These are phyloP conservation scores for Cyanoderma ruficeps DNA, from an alignment of 2,113 vertebrate species.

Conservation along the genomic window DNA sequence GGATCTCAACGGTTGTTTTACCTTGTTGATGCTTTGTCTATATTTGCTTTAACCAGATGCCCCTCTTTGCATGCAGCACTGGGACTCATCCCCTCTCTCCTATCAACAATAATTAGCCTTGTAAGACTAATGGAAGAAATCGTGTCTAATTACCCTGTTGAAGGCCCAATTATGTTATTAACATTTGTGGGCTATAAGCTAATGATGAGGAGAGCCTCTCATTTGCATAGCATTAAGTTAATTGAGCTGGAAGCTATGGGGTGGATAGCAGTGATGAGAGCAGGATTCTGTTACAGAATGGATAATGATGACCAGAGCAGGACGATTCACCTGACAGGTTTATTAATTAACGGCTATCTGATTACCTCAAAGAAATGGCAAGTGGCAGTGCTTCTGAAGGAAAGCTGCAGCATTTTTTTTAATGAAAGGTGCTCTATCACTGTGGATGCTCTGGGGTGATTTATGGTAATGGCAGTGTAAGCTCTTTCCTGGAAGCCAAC, in stretches of 20 bases:
- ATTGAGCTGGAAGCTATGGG: slow-evolving; percentile 84
- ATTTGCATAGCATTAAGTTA: slow-evolving; percentile 99
- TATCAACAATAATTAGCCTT: slow-evolving; percentile 83
- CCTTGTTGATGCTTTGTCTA: slow-evolving; percentile 55
- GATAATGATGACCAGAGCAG: slow-evolving; percentile 85
- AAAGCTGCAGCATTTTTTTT: background rate
- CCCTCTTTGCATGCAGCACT: slow-evolving; percentile 55
- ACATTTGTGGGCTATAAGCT: slow-evolving; percentile 82
- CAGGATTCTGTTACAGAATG: slow-evolving; percentile 89
- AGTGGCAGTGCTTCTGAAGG: slow-evolving; percentile 41
- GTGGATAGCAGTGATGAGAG: slow-evolving; percentile 75
- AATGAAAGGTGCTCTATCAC: background rate
- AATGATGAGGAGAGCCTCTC: slow-evolving; percentile 87
- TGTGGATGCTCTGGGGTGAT: background rate
- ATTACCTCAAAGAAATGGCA: slow-evolving; percentile 81
- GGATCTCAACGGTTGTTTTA: slow-evolving; percentile 10
- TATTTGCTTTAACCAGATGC: slow-evolving; percentile 68
- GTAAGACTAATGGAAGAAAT: slow-evolving; percentile 85
- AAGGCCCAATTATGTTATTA: slow-evolving; percentile 97
- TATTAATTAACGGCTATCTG: slow-evolving; percentile 94
- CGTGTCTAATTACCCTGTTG: slow-evolving; percentile 90
- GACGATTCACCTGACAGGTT: slow-evolving; percentile 90
- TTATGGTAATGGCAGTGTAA: background rate
- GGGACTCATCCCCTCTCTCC: slow-evolving; percentile 69
- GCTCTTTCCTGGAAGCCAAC: background rate